phyloP scores from a whole-genome alignment of 2,797 vertebrate species.

The Paedocypris micromegethes region DNA sequence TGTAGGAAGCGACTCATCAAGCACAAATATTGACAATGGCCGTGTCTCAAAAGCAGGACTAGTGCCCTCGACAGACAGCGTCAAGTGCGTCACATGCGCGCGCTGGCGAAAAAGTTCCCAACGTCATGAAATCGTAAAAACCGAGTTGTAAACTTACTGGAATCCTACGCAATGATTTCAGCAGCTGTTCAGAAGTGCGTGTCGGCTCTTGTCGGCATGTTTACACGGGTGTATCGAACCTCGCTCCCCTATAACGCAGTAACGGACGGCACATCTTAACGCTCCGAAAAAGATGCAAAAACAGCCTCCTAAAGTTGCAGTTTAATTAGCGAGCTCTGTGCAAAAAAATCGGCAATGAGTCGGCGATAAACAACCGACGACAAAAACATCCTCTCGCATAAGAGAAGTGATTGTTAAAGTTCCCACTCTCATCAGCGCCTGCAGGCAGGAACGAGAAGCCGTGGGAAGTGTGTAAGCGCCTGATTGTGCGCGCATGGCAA shows the following conservation, averaged over 20 bases:
- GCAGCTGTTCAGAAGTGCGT: not conserved
- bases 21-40: not conserved
- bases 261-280: slow-evolving; percentile 8
- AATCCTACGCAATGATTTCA: not conserved
- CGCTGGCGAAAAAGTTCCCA: not conserved
- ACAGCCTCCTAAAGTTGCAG: not conserved
- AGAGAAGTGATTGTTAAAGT: slow-evolving; percentile 15
- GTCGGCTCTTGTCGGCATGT: slow-evolving; percentile 17
- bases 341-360: not conserved
- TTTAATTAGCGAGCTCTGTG: not conserved
- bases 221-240: slow-evolving; percentile 13
- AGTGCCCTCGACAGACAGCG: not conserved
- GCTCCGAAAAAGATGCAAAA: not conserved
- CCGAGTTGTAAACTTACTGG: slow-evolving; percentile 7
- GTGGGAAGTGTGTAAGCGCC: slow-evolving; percentile 2
- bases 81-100: not conserved
- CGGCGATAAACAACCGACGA: not conserved
- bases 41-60: not conserved
- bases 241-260: slow-evolving; percentile 8
- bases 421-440: slow-evolving; percentile 15
- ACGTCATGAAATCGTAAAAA: not conserved
- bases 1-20: not conserved
- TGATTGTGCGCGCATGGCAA: too few relatives aligned
- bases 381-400: not conserved
- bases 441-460: not conserved